These are phyloP conservation scores for Cryptotis parvus DNA, from an alignment of 2,113 vertebrate genomes.

Conservation along the genomic window DNA sequence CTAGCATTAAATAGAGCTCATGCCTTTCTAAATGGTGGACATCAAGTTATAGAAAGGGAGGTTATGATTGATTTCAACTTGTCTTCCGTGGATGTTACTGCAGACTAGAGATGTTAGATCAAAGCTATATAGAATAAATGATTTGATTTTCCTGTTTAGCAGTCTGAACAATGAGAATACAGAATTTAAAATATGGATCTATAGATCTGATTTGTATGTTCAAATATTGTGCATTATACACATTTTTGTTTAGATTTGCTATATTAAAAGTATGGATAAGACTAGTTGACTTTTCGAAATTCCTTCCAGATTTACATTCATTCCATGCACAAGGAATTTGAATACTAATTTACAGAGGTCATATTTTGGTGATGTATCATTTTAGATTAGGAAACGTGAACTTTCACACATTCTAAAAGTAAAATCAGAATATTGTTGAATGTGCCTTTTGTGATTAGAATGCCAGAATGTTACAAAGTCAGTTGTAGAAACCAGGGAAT, in stretches of 20 bases:
- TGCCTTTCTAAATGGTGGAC: slow-evolving; percentile 34
- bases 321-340: slow-evolving; percentile 53
- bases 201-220: slow-evolving; percentile 40
- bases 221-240: not conserved
- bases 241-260: slow-evolving; percentile 38
- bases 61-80: slow-evolving; percentile 28
- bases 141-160: slow-evolving; percentile 45
- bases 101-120: slow-evolving; percentile 33
- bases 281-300: slow-evolving; percentile 49
- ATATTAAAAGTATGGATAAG: not conserved
- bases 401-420: slow-evolving; percentile 56
- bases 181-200: slow-evolving; percentile 22
- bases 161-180: slow-evolving; percentile 41
- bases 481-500: not conserved
- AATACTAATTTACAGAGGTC: slow-evolving; percentile 37
- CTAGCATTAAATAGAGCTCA: slow-evolving; percentile 40
- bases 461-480: slow-evolving; percentile 45
- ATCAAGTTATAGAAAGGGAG: slow-evolving; percentile 43
- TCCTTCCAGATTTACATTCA: slow-evolving; percentile 57
- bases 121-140: not conserved
- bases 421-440: slow-evolving; percentile 46
- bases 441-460: slow-evolving; percentile 39
- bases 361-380: slow-evolving; percentile 18
- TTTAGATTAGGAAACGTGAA: slow-evolving; percentile 35
- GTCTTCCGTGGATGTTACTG: slow-evolving; percentile 31